Base-by-base conservation (phyloP, 2,113 vertebrate species). In the Micronisus gabar region DNA sequence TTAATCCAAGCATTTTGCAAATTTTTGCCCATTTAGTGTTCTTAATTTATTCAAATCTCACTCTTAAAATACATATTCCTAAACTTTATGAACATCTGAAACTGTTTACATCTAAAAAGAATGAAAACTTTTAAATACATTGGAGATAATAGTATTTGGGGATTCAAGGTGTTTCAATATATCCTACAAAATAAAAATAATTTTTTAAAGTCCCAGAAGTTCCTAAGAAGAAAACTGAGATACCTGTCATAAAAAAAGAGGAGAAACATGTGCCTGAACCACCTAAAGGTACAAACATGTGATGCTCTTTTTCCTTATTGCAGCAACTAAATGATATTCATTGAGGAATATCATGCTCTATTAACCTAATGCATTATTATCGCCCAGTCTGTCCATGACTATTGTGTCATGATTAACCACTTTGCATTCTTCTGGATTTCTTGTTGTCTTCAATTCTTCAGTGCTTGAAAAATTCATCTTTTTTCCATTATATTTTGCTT, bases 131-230 rank as follows among this genome's bases (percentile, higher is more conserved):
- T 73, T 45, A 70, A 78, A 71, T 84, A 30, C 5, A 36, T 59
- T 26, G 23, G 43, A 59, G 10, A 41, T 36, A 55, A 48, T 38
- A 56, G 7, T 72, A 56, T 74, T 21, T 81, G 52, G 55, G 11
- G 18, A 73, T 70, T 92, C 32, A 52, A 73, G 17, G 19, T 59
- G 20, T 81, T 95, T 91, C 66, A 66, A 58, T 53, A 36, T 75
- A 63, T 75, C 36, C 89, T 89, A 52, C 13, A 70, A 95, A 94
- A 86, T 65, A 74, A 91, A 88, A 87, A 94, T 86, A 83, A 74
- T 95, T 68, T 96, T 95, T 98, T 98, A 80, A 98, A 98, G 97
- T 98, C 84, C 96, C 98, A 90, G 97, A 97, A 96, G 50, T 98
- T 96, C 94, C 97, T 78, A 98, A 96, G 48, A 98, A 98, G 97